Percentiles rank a stretch among this genome's conserved stretches.
phyloP scores from a whole-genome alignment of 2,888 invertebrate genomes.

The Tiliacea aurago region DNA sequence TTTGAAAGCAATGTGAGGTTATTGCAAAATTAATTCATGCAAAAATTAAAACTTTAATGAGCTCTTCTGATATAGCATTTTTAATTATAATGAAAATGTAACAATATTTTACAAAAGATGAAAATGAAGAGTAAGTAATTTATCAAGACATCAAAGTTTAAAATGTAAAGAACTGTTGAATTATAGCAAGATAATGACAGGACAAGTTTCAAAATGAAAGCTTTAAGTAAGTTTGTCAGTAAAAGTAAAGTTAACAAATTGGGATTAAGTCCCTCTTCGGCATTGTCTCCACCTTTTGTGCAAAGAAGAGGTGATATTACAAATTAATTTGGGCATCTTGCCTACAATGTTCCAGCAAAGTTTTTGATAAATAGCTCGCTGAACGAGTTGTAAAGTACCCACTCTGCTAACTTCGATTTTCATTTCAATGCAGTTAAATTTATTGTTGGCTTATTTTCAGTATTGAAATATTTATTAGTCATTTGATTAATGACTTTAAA shows the following conservation, averaged over 20 bases:
- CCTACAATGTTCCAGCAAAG: constrained; percentile 52
- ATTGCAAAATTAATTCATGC: not conserved
- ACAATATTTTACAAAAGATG: not conserved
- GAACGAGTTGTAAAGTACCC: constrained; percentile 31
- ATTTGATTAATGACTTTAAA: constrained; percentile 41
- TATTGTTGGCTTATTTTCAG: constrained; percentile 18
- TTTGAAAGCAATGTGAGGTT: not conserved
- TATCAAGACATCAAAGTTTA: not conserved
- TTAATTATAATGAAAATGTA: constrained; percentile 1
- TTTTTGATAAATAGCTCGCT: constrained; percentile 62
- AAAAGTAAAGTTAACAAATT: constrained; percentile 53
- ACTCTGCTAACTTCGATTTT: constrained; percentile 24
- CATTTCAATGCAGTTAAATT: constrained; percentile 49
- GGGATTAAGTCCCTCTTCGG: constrained; percentile 37
- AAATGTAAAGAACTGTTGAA: constrained; percentile 7
- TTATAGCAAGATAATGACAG: constrained; percentile 23
- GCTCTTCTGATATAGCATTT: constrained; percentile 5
- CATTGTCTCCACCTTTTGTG: constrained; percentile 58
- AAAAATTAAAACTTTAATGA: constrained; percentile 12
- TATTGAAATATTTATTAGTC: constrained; percentile 17
- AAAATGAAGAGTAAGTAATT: not conserved
- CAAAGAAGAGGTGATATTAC: constrained; percentile 51
- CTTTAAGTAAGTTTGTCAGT: constrained; percentile 39
- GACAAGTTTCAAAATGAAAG: constrained; percentile 37
- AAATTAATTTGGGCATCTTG: constrained; percentile 61